phyloP scores from a whole-genome alignment of 2,888 invertebrate genomes.

The Apodemia mormo region DNA sequence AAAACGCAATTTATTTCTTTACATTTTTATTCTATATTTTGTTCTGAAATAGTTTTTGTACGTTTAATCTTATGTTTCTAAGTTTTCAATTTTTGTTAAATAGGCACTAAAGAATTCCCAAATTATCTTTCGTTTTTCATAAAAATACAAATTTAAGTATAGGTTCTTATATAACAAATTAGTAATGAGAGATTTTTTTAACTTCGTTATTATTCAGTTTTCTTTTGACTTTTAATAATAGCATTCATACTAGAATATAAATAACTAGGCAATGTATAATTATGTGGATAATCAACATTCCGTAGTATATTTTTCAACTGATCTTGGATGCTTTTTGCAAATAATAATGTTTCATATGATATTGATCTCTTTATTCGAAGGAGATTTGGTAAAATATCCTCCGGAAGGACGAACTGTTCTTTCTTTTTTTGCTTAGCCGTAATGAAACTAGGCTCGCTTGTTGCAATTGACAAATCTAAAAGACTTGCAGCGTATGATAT shows the following conservation, averaged over 20 bases:
- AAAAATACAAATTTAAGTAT: too few relatives aligned
- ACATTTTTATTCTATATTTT: too few relatives aligned
- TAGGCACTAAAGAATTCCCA: too few relatives aligned
- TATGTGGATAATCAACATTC: constrained; percentile 30
- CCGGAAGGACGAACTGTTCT: constrained; percentile 33
- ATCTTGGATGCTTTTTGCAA: constrained; percentile 58
- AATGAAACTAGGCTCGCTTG: constrained; percentile 35
- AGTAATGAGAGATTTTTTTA: too few relatives aligned
- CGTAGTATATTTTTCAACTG: constrained; percentile 53
- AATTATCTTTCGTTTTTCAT: too few relatives aligned
- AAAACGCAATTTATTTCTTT: too few relatives aligned
- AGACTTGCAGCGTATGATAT: constrained; percentile 55
- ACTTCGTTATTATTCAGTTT: background rate
- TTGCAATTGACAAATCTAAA: constrained; percentile 43
- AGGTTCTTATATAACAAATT: too few relatives aligned
- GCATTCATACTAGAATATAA: background rate
- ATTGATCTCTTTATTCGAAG: constrained; percentile 60
- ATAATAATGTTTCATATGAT: constrained; percentile 62
- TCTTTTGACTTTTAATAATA: background rate
- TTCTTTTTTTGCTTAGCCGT: constrained; percentile 30
- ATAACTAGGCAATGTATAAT: background rate
- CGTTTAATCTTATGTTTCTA: too few relatives aligned
- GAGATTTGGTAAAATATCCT: constrained; percentile 52
- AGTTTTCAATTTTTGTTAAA: too few relatives aligned
- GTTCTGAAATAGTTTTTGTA: too few relatives aligned